Evolutionary conservation across 2,113 vertebrate genomes (phyloP), one percentile per base, ranked within the genome.

Genomic region (Cyphomyrus plagiostoma): DNA sequence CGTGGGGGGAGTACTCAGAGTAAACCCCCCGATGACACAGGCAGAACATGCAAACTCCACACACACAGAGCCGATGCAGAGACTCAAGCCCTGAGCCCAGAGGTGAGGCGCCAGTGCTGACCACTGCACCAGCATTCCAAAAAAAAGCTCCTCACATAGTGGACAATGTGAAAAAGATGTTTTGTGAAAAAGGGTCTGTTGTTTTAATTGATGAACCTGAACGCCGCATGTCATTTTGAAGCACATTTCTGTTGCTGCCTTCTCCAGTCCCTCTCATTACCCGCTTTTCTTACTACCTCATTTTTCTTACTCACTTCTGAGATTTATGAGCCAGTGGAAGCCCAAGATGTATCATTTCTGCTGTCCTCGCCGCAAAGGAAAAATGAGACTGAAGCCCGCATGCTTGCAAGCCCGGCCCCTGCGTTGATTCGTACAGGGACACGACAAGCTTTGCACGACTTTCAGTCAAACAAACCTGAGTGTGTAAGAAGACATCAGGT

Each of bases 191-290:
- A 35, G 35, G 35, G 88, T 88, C 39, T 23, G 80, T 88, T 88
- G 88, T 89, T 91, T 84, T 91, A 91, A 92, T 91, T 91, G 90
- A 91, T 91, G 88, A 91, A 70, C 87, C 89, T 91, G 80, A 80
- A 87, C 70, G 19, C 88, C 91, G 53, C 74, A 85, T 90, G 77
- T 88, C 89, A 91, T 91, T 92, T 92, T 89, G 90, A 90, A 90
- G 90, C 91, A 91, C 90, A 92, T 93, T 93, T 91, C 45, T 90
- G 77, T 70, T 23, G 42, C 86, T 45, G 58, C 85, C 30, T 62
- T 82, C 56, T 86, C 80, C 90, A 46, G 7, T 19, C 89, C 88
- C 42, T 62, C 87, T 92, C 46, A 90, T 92, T 90, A 90, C 85
- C 6, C 56, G 19, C 30, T 48, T 89, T 89, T 86, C 77, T 52